Conservation (phyloP, 2,797 vertebrate species). For the Spea hammondii region DNA sequence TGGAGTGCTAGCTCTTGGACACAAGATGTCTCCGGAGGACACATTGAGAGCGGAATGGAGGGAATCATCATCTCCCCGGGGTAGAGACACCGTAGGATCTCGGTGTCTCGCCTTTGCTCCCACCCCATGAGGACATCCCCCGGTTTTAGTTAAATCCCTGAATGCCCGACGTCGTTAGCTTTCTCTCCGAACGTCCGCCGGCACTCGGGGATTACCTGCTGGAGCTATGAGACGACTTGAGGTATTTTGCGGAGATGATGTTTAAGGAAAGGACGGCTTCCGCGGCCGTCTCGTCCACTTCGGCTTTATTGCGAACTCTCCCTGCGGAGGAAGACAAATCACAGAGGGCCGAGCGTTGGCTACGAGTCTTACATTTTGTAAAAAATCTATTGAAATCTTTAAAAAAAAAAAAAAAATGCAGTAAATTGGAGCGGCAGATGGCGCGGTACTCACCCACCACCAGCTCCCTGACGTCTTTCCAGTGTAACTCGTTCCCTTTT, state of each 20-base stretch:
- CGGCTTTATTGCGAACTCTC: conserved; percentile 89
- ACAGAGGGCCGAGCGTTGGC: too few relatives aligned
- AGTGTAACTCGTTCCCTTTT: conserved; percentile 94
- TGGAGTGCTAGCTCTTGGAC: too few relatives aligned
- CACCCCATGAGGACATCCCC: not conserved
- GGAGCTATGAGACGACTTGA: conserved; percentile 91
- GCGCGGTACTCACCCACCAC: conserved; percentile 85
- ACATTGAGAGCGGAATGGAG: too few relatives aligned
- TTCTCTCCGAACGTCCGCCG: too few relatives aligned
- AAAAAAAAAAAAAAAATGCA: too few relatives aligned
- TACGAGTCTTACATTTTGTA: too few relatives aligned
- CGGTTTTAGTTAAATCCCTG: not conserved
- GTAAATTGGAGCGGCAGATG: not conserved
- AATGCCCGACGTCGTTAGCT: not conserved
- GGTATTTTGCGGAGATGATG: conserved; percentile 96
- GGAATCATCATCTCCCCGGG: too few relatives aligned
- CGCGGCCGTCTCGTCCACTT: conserved; percentile 86
- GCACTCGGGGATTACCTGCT: conserved; percentile 59
- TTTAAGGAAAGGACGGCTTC: conserved; percentile 93
- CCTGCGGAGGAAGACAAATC: conserved; percentile 64
- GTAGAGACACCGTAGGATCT: too few relatives aligned
- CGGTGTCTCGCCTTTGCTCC: not conserved
- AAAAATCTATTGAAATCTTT: too few relatives aligned
- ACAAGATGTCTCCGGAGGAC: too few relatives aligned
- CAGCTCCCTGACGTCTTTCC: conserved; percentile 95